Evolutionary conservation across 2,888 invertebrate species (phyloP).

Genomic region (Tribolium freemani): DNA sequence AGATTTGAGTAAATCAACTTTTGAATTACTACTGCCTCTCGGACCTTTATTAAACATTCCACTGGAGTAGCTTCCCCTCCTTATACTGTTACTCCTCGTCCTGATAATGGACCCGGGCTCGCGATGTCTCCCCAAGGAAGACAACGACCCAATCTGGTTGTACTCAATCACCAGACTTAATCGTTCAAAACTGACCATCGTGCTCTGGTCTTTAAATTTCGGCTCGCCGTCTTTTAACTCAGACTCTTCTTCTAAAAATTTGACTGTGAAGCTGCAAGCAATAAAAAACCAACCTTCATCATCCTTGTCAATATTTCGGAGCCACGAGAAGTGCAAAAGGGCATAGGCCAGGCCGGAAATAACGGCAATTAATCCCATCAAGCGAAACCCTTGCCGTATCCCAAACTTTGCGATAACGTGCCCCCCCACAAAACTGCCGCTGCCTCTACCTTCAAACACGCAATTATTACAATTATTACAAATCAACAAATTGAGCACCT

Average conservation of each 20-base stretch:
- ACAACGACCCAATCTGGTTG: constrained; percentile 82
- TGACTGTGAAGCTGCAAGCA: too few species aligned
- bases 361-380: constrained; percentile 83
- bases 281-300: constrained; percentile 7
- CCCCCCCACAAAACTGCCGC: constrained; percentile 86
- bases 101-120: constrained; percentile 52
- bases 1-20: constrained; percentile 79
- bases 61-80: constrained; percentile 73
- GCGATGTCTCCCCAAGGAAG: constrained; percentile 76
- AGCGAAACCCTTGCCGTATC: constrained; percentile 82
- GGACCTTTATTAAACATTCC: constrained; percentile 67
- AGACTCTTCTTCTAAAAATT: constrained; percentile 1
- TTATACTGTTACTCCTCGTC: constrained; percentile 67
- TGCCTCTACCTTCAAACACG: constrained; percentile 77
- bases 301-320: constrained; percentile 71
- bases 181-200: constrained; percentile 80
- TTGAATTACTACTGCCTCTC: constrained; percentile 70
- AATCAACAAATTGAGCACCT: constrained; percentile 68
- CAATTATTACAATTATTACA: too few species aligned
- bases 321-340: constrained; percentile 79
- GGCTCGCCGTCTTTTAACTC: constrained; percentile 70
- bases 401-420: constrained; percentile 82
- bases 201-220: constrained; percentile 77
- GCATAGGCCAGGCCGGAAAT: constrained; percentile 80
- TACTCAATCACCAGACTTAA: constrained; percentile 82